phyloP scores from a whole-genome alignment of 2,113 vertebrate genomes.

The Ochotona curzoniae region DNA sequence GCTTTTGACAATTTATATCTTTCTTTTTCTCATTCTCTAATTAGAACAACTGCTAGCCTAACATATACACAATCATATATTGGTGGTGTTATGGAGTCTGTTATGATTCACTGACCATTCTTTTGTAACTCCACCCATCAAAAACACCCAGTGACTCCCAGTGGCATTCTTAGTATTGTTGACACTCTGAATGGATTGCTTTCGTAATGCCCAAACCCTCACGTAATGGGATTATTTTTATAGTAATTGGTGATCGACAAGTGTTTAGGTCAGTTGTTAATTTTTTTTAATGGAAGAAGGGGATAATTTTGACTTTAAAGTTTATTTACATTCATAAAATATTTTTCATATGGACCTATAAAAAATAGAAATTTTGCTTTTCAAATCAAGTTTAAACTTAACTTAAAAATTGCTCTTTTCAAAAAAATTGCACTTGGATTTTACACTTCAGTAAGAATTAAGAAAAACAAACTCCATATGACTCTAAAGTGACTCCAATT shows the following conservation, averaged over 20 bases:
- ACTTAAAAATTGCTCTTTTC: no score
- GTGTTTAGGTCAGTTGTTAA: conserved; percentile 28
- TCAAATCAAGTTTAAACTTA: background rate
- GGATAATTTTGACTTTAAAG: background rate
- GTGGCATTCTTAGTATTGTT: conserved; percentile 23
- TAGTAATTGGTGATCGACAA: background rate
- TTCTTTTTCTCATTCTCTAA: background rate
- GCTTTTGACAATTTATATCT: background rate
- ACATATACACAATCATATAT: background rate
- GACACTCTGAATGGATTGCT: background rate
- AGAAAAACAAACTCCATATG: background rate
- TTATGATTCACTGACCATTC: conserved; percentile 36
- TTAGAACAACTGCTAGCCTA: background rate
- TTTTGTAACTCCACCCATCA: background rate
- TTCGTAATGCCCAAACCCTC: background rate
- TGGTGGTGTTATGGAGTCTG: background rate
- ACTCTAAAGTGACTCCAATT: background rate
- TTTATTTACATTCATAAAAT: background rate
- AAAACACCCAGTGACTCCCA: conserved; percentile 1
- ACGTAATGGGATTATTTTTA: conserved; percentile 1
- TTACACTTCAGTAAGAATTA: conserved; percentile 29
- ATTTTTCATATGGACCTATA: background rate
- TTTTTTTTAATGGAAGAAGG: background rate
- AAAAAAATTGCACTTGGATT: background rate
- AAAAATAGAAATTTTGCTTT: background rate